Conservation (phyloP, 2,797 vertebrate species). For the Enteromius argenteus region DNA sequence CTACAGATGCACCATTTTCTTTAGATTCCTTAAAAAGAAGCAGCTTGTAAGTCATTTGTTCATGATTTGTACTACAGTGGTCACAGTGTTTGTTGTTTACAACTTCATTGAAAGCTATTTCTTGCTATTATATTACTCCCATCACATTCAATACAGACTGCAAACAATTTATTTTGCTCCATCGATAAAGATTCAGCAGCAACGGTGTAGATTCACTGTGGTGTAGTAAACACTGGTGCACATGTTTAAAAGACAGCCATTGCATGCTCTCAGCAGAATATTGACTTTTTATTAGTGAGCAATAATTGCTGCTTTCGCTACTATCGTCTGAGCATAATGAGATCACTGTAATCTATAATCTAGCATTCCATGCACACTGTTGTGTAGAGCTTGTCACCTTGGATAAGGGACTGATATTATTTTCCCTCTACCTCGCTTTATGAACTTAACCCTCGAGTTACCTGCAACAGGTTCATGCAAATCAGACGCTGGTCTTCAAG, state of each 20-base stretch:
- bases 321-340: slow-evolving; percentile 55
- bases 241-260: not conserved
- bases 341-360: slow-evolving; percentile 56
- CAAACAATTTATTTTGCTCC: not conserved
- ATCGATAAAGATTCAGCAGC: not conserved
- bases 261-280: slow-evolving; percentile 34
- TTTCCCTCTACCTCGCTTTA: slow-evolving; percentile 63
- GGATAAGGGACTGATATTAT: slow-evolving; percentile 23
- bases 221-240: slow-evolving; percentile 6
- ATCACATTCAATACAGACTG: slow-evolving; percentile 11
- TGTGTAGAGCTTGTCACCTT: slow-evolving; percentile 20
- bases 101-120: not conserved
- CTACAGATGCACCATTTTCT: not conserved
- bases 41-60: not conserved
- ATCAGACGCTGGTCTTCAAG: slow-evolving; percentile 69
- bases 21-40: not conserved
- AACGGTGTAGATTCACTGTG: not conserved
- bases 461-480: slow-evolving; percentile 79
- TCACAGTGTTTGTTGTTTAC: not conserved
- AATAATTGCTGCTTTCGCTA: slow-evolving; percentile 54
- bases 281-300: slow-evolving; percentile 60
- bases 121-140: slow-evolving; percentile 3
- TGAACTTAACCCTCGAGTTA: slow-evolving; percentile 66
- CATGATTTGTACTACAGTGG: not conserved
- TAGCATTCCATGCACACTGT: slow-evolving; percentile 34